Base-by-base conservation (phyloP, 2,797 vertebrate species). In the Sebastes melanostomus region DNA sequence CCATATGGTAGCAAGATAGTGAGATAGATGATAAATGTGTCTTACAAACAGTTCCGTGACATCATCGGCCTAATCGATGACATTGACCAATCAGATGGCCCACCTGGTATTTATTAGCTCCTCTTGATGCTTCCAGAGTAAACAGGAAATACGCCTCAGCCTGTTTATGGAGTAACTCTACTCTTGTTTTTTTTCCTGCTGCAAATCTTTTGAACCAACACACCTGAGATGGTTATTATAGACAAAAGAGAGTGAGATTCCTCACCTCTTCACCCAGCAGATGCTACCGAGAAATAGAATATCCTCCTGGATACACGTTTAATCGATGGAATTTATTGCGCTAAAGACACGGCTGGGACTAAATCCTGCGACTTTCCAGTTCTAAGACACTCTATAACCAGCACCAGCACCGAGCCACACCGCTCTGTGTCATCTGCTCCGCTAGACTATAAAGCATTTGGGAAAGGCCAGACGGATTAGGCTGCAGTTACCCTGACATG, bases 391-490 rank as follows among this genome's bases (percentile, higher is more conserved):
- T 69, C 8, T 12, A 7, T 58, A 61, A 72, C n/a, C 52, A 80
- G 79, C 77, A 25, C 22, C 65, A 72, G 68, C 61, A 36, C 60
- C 14, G 36, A 18, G 72, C 67, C 74, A 22, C 42, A 63, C 30
- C 18, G 46, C 85, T 81, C 75, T 11, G 79, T 82, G 85, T 89
- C 89, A 78, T 86, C 81, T 79, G 81, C 76, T 83, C 85, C 32
- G 61, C 77, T 80, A 30, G 67, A 88, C 88, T 80, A 72, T 66
- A 75, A 88, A 86, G 88, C 80, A 16, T 84, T 81, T 50, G 74
- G 77, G 75, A 77, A 78, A 79, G 83, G 81, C 81, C 88, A 89
- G 91, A 86, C 75, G 75, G 89, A 91, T 92, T 86, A 92, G 78
- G 75, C 77, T 77, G 88, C 68, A 80, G 86, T 87, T 83, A 77